A percentile compares a stretch with the other conserved stretches of the same genome.
Conservation (phyloP, 2,888 invertebrate species). For the Tryphoninae sp. region DNA sequence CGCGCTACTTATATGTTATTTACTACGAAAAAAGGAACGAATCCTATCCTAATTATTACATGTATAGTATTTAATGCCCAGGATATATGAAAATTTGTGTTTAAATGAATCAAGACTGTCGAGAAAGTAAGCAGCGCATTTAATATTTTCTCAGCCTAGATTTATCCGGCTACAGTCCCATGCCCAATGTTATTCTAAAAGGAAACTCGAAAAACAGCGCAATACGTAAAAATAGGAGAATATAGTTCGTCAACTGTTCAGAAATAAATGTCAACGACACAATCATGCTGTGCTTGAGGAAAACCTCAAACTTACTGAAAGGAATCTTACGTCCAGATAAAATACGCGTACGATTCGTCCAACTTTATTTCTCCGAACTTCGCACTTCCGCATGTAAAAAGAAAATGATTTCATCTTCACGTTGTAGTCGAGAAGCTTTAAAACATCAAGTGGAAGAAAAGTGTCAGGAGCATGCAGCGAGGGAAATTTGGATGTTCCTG, state of each 20-base stretch:
- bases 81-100: constrained; percentile 53
- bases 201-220: background rate
- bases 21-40: constrained; percentile 11
- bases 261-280: constrained; percentile 8
- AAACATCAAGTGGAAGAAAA: background rate
- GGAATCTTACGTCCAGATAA: constrained; percentile 18
- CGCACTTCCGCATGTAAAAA: background rate
- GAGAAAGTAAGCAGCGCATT: background rate
- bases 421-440: constrained; percentile 25
- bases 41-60: constrained; percentile 34
- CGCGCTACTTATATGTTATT: constrained; percentile 20
- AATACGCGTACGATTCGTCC: constrained; percentile 24
- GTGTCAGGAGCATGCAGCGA: background rate
- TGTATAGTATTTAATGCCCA: constrained; percentile 48
- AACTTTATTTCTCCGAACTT: background rate
- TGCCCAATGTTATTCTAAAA: background rate
- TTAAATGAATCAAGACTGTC: constrained; percentile 51
- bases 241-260: constrained; percentile 32
- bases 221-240: too few relatives aligned
- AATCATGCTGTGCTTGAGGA: constrained; percentile 49
- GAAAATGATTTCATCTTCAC: background rate
- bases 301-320: constrained; percentile 27
- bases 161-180: background rate
- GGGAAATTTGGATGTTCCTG: constrained; percentile 51
- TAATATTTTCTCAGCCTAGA: constrained; percentile 8